phyloP scores from a whole-genome alignment of 1,140 invertebrate genomes.

The Venturia canescens region DNA sequence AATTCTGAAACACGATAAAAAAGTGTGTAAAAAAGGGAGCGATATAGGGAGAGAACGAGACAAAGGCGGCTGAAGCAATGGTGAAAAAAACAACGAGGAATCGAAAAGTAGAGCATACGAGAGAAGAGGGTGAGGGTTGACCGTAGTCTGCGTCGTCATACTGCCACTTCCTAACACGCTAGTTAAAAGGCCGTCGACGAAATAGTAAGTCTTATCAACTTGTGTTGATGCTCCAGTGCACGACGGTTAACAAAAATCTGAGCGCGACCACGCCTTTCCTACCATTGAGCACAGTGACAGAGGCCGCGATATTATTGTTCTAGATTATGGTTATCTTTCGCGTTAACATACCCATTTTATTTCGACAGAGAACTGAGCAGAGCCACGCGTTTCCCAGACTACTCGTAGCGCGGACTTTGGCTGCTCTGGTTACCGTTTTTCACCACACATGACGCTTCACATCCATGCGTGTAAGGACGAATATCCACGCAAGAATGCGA shows the following conservation, averaged over 20 bases:
- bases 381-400: neutral
- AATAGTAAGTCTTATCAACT: slow-evolving; percentile 56
- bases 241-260: too few species aligned
- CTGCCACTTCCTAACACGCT: neutral
- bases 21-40: neutral
- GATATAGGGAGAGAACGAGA: neutral
- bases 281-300: neutral
- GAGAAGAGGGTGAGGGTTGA: slow-evolving; percentile 42
- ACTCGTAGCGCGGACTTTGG: neutral
- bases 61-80: neutral
- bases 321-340: neutral
- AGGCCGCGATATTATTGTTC: neutral
- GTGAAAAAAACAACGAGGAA: too few species aligned
- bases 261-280: too few species aligned
- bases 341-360: neutral
- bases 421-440: neutral
- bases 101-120: neutral
- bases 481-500: neutral
- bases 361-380: neutral
- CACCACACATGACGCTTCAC: too few species aligned
- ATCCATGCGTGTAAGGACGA: neutral
- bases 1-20: slow-evolving; percentile 12
- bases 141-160: slow-evolving; percentile 18
- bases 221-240: slow-evolving; percentile 30
- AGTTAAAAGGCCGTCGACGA: slow-evolving; percentile 57